phyloP scores from a whole-genome alignment of 1,140 invertebrate species.

The Stenopsyche tienmushanensis region DNA sequence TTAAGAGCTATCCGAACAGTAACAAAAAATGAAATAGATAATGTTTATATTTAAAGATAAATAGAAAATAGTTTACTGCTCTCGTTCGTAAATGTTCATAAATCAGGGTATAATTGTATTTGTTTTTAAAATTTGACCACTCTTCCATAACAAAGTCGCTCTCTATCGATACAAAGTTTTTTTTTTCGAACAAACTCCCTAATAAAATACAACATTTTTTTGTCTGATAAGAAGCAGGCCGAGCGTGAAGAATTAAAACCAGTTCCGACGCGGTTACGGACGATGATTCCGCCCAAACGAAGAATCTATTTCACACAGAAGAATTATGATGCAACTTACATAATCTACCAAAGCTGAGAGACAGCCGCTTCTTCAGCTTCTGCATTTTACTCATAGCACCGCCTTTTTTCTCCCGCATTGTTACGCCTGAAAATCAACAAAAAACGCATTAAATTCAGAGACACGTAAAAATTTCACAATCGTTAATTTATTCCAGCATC shows the following conservation, averaged over 20 bases:
- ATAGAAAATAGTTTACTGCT: too few relatives aligned
- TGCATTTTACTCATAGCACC: constrained; percentile 84
- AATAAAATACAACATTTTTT: background rate
- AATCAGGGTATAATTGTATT: too few relatives aligned
- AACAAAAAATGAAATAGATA: too few relatives aligned
- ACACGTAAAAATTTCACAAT: too few relatives aligned
- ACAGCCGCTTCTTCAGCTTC: constrained; percentile 86
- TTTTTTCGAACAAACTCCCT: background rate
- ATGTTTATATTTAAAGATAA: too few relatives aligned
- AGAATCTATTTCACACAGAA: background rate
- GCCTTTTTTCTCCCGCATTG: constrained; percentile 87
- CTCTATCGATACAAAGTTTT: too few relatives aligned
- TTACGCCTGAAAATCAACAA: constrained; percentile 69
- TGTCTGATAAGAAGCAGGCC: background rate
- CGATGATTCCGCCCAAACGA: background rate
- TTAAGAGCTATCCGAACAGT: too few relatives aligned
- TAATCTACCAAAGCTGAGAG: constrained; percentile 87
- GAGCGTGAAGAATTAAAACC: background rate
- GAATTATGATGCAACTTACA: constrained; percentile 65
- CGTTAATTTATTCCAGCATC: too few relatives aligned
- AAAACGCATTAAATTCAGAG: constrained; percentile 41
- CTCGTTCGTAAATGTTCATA: too few relatives aligned
- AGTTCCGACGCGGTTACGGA: background rate
- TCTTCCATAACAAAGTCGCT: too few relatives aligned
- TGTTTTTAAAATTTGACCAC: too few relatives aligned